These are phyloP conservation scores for Mus pahari DNA, from an alignment of 2,113 vertebrate species.

Conservation along the genomic window DNA sequence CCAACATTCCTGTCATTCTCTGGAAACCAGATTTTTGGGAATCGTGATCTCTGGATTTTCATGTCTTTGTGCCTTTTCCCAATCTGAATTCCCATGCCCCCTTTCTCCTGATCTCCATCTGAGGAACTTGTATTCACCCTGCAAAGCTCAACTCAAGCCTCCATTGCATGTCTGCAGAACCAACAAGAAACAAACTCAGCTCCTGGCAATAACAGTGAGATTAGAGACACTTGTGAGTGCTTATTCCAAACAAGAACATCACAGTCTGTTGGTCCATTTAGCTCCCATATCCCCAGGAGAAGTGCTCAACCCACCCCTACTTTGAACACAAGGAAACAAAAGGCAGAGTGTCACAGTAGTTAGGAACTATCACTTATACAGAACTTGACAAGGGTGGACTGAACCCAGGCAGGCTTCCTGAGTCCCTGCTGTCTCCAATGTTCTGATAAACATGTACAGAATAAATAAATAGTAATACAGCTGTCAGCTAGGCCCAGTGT, in stretches of 20 bases:
- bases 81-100: not conserved
- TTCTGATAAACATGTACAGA: not conserved
- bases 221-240: not conserved
- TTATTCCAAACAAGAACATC: not conserved
- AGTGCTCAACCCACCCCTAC: too few relatives aligned
- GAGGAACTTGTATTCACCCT: not conserved
- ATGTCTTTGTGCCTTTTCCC: not conserved
- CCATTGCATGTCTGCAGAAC: not conserved
- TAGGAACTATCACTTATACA: not conserved
- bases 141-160: not conserved
- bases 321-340: not conserved
- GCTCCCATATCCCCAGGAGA: not conserved
- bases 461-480: not conserved
- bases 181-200: not conserved
- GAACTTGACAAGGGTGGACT: not conserved
- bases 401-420: not conserved
- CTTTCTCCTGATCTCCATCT: not conserved
- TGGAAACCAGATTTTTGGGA: not conserved
- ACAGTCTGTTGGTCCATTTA: too few relatives aligned
- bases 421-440: fast-evolving
- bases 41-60: not conserved
- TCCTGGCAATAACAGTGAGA: not conserved
- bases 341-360: not conserved
- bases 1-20: not conserved
- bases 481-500: not conserved